Conservation (phyloP, 2,113 vertebrate genomes). For the Amblyornis subalaris region DNA sequence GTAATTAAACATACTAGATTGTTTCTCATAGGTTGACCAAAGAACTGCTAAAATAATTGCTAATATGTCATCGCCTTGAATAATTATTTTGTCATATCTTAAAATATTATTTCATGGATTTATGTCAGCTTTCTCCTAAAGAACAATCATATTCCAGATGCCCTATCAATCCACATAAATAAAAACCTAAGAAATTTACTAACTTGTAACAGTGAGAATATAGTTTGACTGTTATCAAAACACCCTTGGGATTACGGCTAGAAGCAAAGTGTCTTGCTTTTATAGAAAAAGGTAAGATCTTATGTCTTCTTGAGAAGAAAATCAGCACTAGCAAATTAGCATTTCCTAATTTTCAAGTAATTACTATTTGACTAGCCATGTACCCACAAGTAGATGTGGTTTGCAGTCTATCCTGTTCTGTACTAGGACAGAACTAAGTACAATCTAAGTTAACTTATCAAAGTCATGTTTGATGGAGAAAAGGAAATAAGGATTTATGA, state of each 20-base stretch:
- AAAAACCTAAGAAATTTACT: slow-evolving; percentile 3
- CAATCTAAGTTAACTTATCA: neutral
- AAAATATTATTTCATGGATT: neutral
- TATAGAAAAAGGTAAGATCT: neutral
- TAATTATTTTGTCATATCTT: slow-evolving; percentile 11
- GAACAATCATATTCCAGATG: neutral
- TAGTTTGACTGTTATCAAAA: neutral
- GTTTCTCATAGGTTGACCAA: neutral
- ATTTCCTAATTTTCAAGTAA: neutral
- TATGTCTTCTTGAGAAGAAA: neutral
- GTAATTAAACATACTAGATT: neutral
- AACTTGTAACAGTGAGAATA: neutral
- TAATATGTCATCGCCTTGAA: slow-evolving; percentile 29
- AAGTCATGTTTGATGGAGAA: neutral
- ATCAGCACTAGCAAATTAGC: neutral
- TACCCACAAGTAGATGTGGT: neutral
- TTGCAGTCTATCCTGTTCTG: neutral
- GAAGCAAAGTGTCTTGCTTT: neutral
- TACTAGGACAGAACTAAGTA: neutral
- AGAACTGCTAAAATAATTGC: slow-evolving; percentile 11
- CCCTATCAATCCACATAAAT: neutral
- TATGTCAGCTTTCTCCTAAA: neutral
- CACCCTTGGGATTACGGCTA: neutral
- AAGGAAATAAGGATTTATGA: neutral
- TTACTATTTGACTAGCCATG: neutral